Evolutionary conservation across 2,888 invertebrate genomes (phyloP), one percentile per base, ranked within the genome.

Genomic region (Apodemia hepburni): DNA sequence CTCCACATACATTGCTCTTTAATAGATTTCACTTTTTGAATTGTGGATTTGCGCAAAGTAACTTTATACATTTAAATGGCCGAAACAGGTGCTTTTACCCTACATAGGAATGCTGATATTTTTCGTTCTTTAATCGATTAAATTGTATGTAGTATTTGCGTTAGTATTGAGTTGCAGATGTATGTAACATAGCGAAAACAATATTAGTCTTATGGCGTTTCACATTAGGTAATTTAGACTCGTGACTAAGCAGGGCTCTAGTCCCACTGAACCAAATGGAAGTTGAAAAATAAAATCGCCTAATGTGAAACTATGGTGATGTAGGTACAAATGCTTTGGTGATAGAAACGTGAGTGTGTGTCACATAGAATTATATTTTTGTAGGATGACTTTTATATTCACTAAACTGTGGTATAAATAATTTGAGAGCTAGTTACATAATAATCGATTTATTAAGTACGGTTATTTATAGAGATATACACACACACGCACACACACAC

Each of bases 281-380:
- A 47, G 8, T 47, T 47, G 47, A 47, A n/a, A 47, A 17, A n/a
- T 47, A 17, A 3, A 42, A 47, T 7, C 17, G 47, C 8, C 8
- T 17, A 47, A 47, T 47, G 17, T 47, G n/a, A 47, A 47, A 47
- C 17, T 17, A 6, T 47, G 47, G 47, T 47, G 17, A 47, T 47
- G 47, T 47, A 47, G 47, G 47, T 47, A 47, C 47, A 47, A 47
- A 47, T 47, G 47, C 47, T 47, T 17, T 47, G 17, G 47, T 47
- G 47, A 47, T 47, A 47, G 8, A 47, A 45, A 17, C n/a, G 17
- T 47, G 17, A 45, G 45, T n/a, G 47, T 47, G 47, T 47, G 15
- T 38, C 47, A 47, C 47, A 47, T 47, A 47, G 47, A 17, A 47
- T n/a, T n/a, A 47, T 47, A 47, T 47, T 47, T 47, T 47, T 47